These are phyloP conservation scores for Acromyrmex heyeri DNA, from an alignment of 1,140 invertebrate species.

Conservation along the genomic window DNA sequence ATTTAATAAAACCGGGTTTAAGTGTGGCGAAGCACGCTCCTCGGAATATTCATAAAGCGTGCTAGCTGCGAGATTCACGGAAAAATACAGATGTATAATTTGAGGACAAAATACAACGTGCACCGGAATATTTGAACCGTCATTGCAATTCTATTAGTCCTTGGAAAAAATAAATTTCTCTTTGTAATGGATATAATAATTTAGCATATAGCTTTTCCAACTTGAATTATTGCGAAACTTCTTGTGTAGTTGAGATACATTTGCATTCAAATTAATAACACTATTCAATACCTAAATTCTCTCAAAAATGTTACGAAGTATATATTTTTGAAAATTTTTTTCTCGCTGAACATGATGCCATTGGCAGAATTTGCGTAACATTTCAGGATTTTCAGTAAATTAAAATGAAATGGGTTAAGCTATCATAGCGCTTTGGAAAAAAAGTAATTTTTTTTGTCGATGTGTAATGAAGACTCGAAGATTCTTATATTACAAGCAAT, in stretches of 20 bases:
- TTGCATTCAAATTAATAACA: not conserved
- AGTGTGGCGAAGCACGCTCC: conserved; percentile 29
- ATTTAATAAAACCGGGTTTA: conserved; percentile 56
- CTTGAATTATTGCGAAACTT: not conserved
- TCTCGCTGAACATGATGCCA: too few species aligned
- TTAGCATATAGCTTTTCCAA: not conserved
- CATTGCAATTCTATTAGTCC: conserved; percentile 30
- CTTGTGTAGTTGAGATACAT: not conserved
- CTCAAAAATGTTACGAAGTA: too few species aligned
- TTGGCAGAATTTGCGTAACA: too few species aligned
- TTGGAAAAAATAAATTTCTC: not conserved
- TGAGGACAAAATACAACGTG: conserved; percentile 21
- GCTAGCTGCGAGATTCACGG: conserved; percentile 40
- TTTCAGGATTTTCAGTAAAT: too few species aligned
- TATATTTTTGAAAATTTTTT: too few species aligned
- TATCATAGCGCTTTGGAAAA: too few species aligned
- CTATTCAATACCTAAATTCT: too few species aligned
- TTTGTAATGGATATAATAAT: too few species aligned
- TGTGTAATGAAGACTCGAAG: not conserved
- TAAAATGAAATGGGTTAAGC: too few species aligned
- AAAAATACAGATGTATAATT: conserved; percentile 50
- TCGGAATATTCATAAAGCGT: conserved; percentile 54
- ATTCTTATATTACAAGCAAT: not conserved
- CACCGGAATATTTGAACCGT: conserved; percentile 27
- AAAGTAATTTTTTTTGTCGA: too few species aligned